Percentiles rank a stretch among this genome's conserved stretches.
phyloP scores from a whole-genome alignment of 2,888 invertebrate genomes.

The Blastobasis adustella region DNA sequence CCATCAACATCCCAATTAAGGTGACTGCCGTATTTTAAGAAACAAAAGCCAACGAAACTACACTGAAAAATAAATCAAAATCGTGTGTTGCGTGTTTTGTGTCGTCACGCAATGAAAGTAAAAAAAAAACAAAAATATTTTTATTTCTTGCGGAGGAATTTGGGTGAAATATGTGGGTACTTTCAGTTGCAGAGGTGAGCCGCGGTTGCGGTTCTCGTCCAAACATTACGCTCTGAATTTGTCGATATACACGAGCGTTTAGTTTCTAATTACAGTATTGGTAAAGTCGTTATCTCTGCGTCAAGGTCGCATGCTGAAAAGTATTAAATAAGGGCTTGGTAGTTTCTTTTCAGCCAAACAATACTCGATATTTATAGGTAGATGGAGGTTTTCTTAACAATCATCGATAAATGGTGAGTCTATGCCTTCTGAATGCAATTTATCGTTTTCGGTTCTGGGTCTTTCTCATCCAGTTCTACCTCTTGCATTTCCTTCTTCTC shows the following conservation, averaged over 20 bases:
- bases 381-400: too few species aligned
- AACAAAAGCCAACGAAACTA: constrained; percentile 32
- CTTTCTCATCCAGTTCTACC: too few species aligned
- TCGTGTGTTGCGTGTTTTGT: constrained; percentile 44
- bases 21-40: constrained; percentile 25
- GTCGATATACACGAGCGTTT: constrained; percentile 15
- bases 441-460: too few species aligned
- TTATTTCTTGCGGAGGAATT: constrained; percentile 24
- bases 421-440: too few species aligned
- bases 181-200: constrained; percentile 25
- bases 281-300: too few species aligned
- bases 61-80: constrained; percentile 44
- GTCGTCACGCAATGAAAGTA: constrained; percentile 52
- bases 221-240: constrained; percentile 26
- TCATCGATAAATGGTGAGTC: too few species aligned
- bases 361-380: too few species aligned
- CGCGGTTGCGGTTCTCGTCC: constrained; percentile 18
- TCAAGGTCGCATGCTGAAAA: too few species aligned
- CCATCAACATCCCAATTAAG: constrained; percentile 35
- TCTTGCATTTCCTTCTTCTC: too few species aligned
- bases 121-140: constrained; percentile 21
- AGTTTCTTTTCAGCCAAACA: too few species aligned
- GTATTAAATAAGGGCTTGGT: too few species aligned
- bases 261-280: background rate
- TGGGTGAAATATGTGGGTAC: constrained; percentile 38